A percentile compares a stretch with the other conserved stretches of the same genome.
phyloP scores from a whole-genome alignment of 2,888 invertebrate species.

The Embidobia sp. region DNA sequence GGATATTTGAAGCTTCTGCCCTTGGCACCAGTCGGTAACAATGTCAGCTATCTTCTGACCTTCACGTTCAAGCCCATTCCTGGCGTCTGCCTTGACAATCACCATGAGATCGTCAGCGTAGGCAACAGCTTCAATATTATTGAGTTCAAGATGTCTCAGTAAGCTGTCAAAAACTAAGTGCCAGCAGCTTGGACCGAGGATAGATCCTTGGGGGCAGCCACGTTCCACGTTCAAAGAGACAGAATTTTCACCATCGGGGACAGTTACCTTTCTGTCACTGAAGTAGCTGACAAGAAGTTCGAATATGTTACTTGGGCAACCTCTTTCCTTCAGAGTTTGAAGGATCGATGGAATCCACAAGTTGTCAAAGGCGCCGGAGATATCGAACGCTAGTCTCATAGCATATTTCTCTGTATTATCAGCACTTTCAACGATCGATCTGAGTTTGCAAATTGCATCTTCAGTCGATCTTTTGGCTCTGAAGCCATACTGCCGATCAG shows the following conservation, averaged over 20 bases:
- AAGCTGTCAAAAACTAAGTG: conserved; percentile 39
- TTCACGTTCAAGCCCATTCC: too few relatives aligned
- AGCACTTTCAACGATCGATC: neutral
- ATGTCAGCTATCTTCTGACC: too few relatives aligned
- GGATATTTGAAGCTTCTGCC: too few relatives aligned
- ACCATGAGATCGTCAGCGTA: too few relatives aligned
- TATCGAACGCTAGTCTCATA: conserved; percentile 53
- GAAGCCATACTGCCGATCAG: conserved; percentile 52
- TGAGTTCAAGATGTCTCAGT: neutral
- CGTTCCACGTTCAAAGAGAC: neutral
- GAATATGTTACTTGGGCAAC: conserved; percentile 52
- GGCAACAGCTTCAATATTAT: too few relatives aligned
- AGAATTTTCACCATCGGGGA: conserved; percentile 7
- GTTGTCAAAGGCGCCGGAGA: conserved; percentile 42
- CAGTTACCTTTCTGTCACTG: conserved; percentile 12
- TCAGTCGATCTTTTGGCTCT: conserved; percentile 33
- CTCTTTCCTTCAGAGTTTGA: conserved; percentile 2
- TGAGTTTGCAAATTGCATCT: conserved; percentile 45
- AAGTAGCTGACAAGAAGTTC: conserved; percentile 10
- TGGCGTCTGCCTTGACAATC: too few relatives aligned
- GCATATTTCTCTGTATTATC: neutral
- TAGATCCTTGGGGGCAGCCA: conserved; percentile 61
- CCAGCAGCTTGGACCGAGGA: conserved; percentile 48
- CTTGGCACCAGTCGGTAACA: too few relatives aligned
- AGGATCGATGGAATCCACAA: conserved; percentile 20